Conservation (phyloP, 2,888 invertebrate species). For the Caenorhabditis imperialis region DNA sequence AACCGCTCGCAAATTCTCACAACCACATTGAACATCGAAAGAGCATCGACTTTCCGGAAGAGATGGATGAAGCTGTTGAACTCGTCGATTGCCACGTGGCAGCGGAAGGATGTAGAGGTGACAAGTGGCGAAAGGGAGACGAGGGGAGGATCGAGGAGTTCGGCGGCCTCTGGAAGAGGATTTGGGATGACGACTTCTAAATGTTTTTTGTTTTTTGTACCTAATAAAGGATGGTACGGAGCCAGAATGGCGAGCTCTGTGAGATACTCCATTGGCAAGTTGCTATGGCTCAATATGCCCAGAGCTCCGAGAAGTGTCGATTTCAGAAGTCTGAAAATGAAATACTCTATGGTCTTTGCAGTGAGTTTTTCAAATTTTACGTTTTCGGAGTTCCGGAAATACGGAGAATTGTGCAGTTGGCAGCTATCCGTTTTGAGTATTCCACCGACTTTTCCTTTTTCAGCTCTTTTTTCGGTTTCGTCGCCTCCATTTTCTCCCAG, state of each 20-base stretch:
- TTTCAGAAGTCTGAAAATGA: not conserved
- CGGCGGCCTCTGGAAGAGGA: too few relatives aligned
- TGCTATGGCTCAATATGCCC: not conserved
- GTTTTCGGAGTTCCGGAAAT: constrained; percentile 9
- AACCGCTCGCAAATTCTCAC: not conserved
- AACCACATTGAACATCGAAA: constrained; percentile 12
- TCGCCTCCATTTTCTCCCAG: not conserved
- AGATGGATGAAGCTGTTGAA: constrained; percentile 4
- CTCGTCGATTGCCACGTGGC: constrained; percentile 11
- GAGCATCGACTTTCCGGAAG: constrained; percentile 5
- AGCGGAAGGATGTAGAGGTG: not conserved
- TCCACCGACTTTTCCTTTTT: not conserved
- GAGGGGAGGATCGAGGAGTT: not conserved
- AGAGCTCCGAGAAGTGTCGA: not conserved
- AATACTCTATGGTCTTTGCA: too few relatives aligned
- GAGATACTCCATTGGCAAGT: not conserved
- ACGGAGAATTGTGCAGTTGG: constrained; percentile 15
- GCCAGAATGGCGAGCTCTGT: not conserved
- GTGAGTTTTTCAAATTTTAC: too few relatives aligned
- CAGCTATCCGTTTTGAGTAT: not conserved
- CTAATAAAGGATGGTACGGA: constrained; percentile 17
- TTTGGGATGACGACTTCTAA: too few relatives aligned
- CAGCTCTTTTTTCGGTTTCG: not conserved
- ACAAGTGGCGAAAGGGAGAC: constrained; percentile 9
- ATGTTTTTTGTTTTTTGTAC: constrained; percentile 1